Percentiles rank a stretch among this genome's conserved stretches.
Evolutionary conservation across 2,797 vertebrate species (phyloP).

Genomic region (Spinibarbus caldwelli): DNA sequence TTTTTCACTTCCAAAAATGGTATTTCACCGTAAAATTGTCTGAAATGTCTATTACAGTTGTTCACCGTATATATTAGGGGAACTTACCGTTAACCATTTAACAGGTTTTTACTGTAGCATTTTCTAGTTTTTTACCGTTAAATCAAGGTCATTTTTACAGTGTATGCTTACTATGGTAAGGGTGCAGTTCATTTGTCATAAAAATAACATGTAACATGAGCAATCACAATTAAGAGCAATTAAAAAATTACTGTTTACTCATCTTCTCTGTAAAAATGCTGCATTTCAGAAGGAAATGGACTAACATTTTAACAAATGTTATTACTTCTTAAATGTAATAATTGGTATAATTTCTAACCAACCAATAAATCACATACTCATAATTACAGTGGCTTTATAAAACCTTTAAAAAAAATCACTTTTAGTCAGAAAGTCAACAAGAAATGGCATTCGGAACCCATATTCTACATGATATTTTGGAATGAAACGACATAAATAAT

Average conservation of each 20-base stretch:
- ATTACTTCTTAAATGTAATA: not conserved
- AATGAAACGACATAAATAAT: not conserved
- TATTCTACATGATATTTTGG: not conserved
- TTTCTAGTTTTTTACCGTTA: too few relatives aligned
- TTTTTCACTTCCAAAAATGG: too few relatives aligned
- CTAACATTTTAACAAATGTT: not conserved
- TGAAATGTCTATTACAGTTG: too few relatives aligned
- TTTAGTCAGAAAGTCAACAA: not conserved
- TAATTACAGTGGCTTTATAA: not conserved
- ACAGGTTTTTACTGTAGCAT: too few relatives aligned
- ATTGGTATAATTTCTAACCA: not conserved
- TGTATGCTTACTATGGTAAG: not conserved
- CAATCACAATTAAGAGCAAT: not conserved
- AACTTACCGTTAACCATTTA: too few relatives aligned
- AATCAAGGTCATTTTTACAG: too few relatives aligned
- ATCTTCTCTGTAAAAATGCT: not conserved
- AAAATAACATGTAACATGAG: not conserved
- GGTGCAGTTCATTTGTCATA: not conserved
- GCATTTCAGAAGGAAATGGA: not conserved
- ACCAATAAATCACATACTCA: not conserved
- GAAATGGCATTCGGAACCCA: not conserved
- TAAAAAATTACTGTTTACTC: not conserved
- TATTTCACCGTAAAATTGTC: too few relatives aligned
- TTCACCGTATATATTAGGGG: too few relatives aligned
- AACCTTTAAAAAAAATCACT: not conserved